Evolutionary conservation across 1,140 invertebrate genomes (phyloP).

Genomic region (Subanguina moxae): DNA sequence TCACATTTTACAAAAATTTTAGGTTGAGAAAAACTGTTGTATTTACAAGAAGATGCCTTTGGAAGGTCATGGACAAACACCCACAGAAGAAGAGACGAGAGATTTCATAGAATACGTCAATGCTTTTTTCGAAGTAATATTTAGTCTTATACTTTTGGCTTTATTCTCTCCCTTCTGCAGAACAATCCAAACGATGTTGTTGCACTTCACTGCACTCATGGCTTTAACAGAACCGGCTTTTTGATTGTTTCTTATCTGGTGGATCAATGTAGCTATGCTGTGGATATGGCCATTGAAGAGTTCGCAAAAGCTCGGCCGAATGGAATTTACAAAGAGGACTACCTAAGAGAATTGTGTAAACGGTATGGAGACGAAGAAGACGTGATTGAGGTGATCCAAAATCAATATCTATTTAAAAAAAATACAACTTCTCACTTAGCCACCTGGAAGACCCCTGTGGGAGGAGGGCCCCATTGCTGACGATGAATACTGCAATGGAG

Average conservation of each 20-base stretch:
- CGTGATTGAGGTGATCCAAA: neutral
- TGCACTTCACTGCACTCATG: constrained; percentile 95
- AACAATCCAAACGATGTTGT: constrained; percentile 47
- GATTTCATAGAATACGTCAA: constrained; percentile 24
- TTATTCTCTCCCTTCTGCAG: constrained; percentile 17
- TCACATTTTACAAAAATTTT: too few species aligned
- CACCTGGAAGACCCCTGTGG: constrained; percentile 46
- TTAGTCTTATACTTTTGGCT: constrained; percentile 15
- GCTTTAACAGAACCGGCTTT: constrained; percentile 94
- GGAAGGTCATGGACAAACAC: constrained; percentile 58
- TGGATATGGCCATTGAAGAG: constrained; percentile 74
- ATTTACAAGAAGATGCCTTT: constrained; percentile 68
- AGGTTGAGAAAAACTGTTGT: constrained; percentile 66
- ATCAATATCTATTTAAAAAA: neutral
- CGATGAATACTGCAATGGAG: constrained; percentile 1
- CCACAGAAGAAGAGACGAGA: constrained; percentile 56
- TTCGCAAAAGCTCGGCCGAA: constrained; percentile 70
- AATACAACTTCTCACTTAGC: neutral
- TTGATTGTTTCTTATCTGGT: constrained; percentile 85
- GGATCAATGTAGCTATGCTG: constrained; percentile 70
- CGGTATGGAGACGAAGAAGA: constrained; percentile 43
- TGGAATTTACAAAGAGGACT: constrained; percentile 72
- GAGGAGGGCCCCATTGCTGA: constrained; percentile 34
- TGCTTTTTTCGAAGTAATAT: neutral
- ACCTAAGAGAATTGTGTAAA: constrained; percentile 62